These are phyloP conservation scores for Leptinotarsa lineolata DNA, from an alignment of 1,140 invertebrate species.

Conservation along the genomic window DNA sequence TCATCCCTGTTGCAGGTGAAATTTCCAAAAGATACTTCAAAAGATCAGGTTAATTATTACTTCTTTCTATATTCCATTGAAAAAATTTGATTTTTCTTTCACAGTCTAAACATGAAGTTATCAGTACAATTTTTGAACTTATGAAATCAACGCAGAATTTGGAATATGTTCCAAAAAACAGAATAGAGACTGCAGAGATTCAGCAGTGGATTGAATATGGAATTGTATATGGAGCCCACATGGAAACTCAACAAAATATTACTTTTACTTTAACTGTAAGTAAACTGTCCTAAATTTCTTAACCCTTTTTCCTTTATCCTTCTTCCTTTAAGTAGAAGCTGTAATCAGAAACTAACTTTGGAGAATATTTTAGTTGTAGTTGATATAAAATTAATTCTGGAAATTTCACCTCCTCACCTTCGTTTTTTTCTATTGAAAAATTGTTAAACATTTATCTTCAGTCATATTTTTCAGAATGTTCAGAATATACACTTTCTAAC, in stretches of 20 bases:
- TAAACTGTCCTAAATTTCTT: neutral
- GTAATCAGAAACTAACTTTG: too few relatives aligned
- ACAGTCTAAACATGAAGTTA: neutral
- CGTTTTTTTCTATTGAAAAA: too few relatives aligned
- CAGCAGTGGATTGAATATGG: conserved; percentile 53
- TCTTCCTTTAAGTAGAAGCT: neutral
- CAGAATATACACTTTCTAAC: too few relatives aligned
- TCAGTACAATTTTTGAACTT: neutral
- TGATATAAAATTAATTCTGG: too few relatives aligned
- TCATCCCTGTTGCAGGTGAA: neutral
- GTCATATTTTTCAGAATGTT: too few relatives aligned
- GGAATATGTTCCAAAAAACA: conserved; percentile 26
- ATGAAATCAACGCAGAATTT: neutral
- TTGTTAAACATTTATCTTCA: too few relatives aligned
- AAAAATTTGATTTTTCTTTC: neutral
- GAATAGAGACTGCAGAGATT: conserved; percentile 45
- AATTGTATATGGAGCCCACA: conserved; percentile 39
- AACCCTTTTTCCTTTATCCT: conserved; percentile 7
- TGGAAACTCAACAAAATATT: conserved; percentile 32
- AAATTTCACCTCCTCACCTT: too few relatives aligned
- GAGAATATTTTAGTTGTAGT: too few relatives aligned
- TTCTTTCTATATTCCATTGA: neutral
- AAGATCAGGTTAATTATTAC: neutral
- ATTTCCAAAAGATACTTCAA: neutral
- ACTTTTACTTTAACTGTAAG: conserved; percentile 43